Evolutionary conservation across 1,140 invertebrate species (phyloP).

Genomic region (Manduca sexta): DNA sequence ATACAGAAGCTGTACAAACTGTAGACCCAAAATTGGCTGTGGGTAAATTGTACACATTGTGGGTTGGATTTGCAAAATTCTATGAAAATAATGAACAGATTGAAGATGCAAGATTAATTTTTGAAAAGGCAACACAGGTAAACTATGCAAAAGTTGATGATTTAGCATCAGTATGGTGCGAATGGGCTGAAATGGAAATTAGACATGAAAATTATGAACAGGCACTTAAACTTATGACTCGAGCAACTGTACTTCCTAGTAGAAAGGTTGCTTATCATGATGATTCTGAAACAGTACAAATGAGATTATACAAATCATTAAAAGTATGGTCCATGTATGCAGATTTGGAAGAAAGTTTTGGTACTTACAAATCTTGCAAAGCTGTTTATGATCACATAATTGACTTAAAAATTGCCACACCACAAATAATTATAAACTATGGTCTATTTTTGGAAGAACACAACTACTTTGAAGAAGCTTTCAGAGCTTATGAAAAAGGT

Average conservation of each 20-base stretch:
- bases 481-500: slow-evolving; percentile 98
- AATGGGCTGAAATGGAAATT: slow-evolving; percentile 99
- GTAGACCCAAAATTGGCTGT: slow-evolving; percentile 97
- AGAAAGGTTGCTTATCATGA: slow-evolving; percentile 97
- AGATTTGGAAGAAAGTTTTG: slow-evolving; percentile 98
- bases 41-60: slow-evolving; percentile 94
- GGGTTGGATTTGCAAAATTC: slow-evolving; percentile 99
- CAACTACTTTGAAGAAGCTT: slow-evolving; percentile 99
- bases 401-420: slow-evolving; percentile 98
- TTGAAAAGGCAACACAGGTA: slow-evolving; percentile 96
- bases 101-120: slow-evolving; percentile 95
- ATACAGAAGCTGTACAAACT: slow-evolving; percentile 98
- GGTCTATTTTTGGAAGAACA: slow-evolving; percentile 97
- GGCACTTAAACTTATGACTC: slow-evolving; percentile 94
- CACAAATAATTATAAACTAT: slow-evolving; percentile 99
- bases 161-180: slow-evolving; percentile 97
- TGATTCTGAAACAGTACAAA: slow-evolving; percentile 97
- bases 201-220: slow-evolving; percentile 93
- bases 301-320: slow-evolving; percentile 95
- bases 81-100: slow-evolving; percentile 96
- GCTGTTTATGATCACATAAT: slow-evolving; percentile 99
- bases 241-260: slow-evolving; percentile 93
- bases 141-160: slow-evolving; percentile 97
- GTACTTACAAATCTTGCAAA: slow-evolving; percentile 98
- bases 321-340: slow-evolving; percentile 99